Base-by-base conservation (phyloP, 64 coral and sea anemone genomes). In the Dendrophyllia cribrosa region DNA sequence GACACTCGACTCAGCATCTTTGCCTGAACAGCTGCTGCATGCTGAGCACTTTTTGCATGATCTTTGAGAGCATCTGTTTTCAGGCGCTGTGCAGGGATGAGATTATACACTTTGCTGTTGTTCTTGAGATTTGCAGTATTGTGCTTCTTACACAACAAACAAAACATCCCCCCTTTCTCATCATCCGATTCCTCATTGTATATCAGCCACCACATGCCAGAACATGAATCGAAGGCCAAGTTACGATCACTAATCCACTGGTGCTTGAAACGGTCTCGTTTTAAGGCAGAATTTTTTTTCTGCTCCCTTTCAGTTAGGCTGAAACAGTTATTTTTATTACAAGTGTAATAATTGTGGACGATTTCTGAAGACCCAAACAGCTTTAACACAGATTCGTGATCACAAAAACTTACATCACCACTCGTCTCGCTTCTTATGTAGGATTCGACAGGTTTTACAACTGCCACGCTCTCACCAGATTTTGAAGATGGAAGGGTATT, bases 41-140 rank as follows among this genome's bases (percentile, higher is more conserved):
- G 66, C 48, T 86, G 83, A 70, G 66, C 70, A 86, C 66, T 86
- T 67, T 50, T 70, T 70, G 83, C 26, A 86, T 86, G 83, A 67
- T 86, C 66, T 86, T 70, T 86, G 52, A 71, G 83, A 86, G 66
- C 65, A 86, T 86, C 83, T 70, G 83, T 86, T 86, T 86, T 86
- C 65, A 86, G 43, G 70, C 66, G 83, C 83, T 86, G 66, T 71
- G 82, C 82, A 68, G 82, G 82, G 19, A 68, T 86, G 63, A 68
- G 62, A 51, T 86, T 86, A 86, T 68, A 86, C n/a, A 68, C 82
- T 68, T 62, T 86, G 44, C 62, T 86, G 48, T 86, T 71, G 83
- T 70, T 72, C 70, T 86, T 86, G 46, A 70, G 83, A 64, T 86
- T 86, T 67, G 66, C 66, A 86, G 83, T 86, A 86, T 86, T 86